Base-by-base conservation (phyloP, 2,113 vertebrate genomes). In the Lagopus leucura region DNA sequence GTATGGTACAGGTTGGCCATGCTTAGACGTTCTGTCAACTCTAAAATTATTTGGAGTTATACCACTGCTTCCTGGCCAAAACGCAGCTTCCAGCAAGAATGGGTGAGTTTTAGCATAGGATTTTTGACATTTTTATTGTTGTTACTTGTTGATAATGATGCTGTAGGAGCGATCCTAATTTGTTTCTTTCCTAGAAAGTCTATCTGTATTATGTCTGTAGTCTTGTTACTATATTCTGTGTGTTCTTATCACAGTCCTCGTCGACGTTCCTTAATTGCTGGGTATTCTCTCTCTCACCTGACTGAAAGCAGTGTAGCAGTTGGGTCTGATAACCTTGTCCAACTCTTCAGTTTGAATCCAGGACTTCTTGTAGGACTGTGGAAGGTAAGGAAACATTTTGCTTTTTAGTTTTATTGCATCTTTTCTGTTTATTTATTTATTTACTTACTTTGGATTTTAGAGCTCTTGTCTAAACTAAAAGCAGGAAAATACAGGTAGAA, bases 281-380 rank as follows among this genome's bases (percentile, higher is more conserved):
- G 97, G 83, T 97, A 98, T 70, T 77, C 95, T 38, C 86, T 98
- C 94, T 91, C 87, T 86, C 55, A 96, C 50, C 30, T 98, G 76
- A 92, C 76, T 12, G 75, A 92, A 81, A 84, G 52, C 6, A 58
- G 90, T 13, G 30, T 45, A 32, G 64, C 95, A 81, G 52, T 98
- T 69, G 98, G 98, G 48, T 95, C 96, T 27, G 98, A 99, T 95
- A 85, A 66, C 20, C 87, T 98, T 83, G 89, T 99, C 40, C 96
- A 97, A 63, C 85, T 98, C 83, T 96, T 98, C 89, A 93, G 92
- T 65, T 71, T 98, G 22, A 69, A 97, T 61, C 98, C 98, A 24
- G 98, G 98, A 42, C 76, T 99, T 14, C 48, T 98, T 80, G 22
- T 99, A 34, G 98, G 98, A 36, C 77, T 98, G 52, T 99, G 99